Base-by-base conservation (phyloP, 2,888 invertebrate genomes). In the Mayetiola destructor region DNA sequence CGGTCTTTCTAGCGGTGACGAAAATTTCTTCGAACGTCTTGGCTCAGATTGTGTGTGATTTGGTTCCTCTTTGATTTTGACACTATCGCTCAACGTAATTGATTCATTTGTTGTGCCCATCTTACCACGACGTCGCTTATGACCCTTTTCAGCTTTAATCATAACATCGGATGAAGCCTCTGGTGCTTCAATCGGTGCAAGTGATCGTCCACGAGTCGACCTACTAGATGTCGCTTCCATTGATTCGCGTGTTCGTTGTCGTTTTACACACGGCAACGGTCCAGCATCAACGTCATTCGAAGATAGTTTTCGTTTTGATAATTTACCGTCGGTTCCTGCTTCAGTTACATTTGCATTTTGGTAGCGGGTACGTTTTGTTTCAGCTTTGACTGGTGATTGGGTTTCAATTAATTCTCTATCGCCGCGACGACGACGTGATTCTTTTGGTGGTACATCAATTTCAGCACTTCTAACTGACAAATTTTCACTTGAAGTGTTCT, bases 401-500 rank as follows among this genome's bases (percentile, higher is more conserved):
- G 30, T 30, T 18, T 53, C 32, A 30, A 30, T 53, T 8, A 53
- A 12, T 18, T 30, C 30, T 14, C 20, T 27, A 30, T 53, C 53
- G 4, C 30, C 20, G 12, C 53, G 53, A 6, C n/a, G n/a, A 48
- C 48, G 48, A 10, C 23, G 48, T 5, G 27, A n/a, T 27, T 48
- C 48, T 27, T 48, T 48, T 3, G 27, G n/a, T 27, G 42, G 42
- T 8, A 23, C 29, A 23, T 52, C 52, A 29, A 52, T 6, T 9
- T 52, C 30, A n/a, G 30, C 4, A 30, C 29, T 16, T 2, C 30
- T 27, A n/a, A n/a, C 1, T 29, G 16, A 5, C 3, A 53, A 32
- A 53, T 16, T 53, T 16, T 53, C 53, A 30, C 18, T 53, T 20
- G 53, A 29, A 29, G 32, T 27, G 69, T 69, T 9, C 66, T 64